A percentile compares a stretch with the other conserved stretches of the same genome.
phyloP scores from a whole-genome alignment of 2,797 vertebrate species.

The Sternarchorhynchus goeldii region DNA sequence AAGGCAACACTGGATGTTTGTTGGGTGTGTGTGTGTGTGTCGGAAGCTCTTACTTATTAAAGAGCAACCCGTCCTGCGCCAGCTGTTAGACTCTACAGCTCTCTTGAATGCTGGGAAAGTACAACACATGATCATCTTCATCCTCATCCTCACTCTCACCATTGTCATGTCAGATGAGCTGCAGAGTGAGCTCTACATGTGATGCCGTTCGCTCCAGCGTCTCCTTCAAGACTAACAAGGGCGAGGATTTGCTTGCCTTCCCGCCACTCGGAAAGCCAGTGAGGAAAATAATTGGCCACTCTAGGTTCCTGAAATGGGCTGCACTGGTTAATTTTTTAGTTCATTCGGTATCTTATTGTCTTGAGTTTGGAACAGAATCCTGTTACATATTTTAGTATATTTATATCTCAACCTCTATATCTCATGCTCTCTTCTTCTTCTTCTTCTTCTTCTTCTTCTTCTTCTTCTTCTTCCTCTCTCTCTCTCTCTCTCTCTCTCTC shows the following conservation, averaged over 20 bases:
- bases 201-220: constrained; percentile 22
- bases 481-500: constrained; percentile 3
- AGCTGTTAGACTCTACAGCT: constrained; percentile 61
- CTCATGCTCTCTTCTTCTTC: not conserved
- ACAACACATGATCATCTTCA: constrained; percentile 36
- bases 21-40: constrained; percentile 8
- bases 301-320: constrained; percentile 15
- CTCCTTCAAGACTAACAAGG: constrained; percentile 35
- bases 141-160: constrained; percentile 26
- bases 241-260: constrained; percentile 17
- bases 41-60: constrained; percentile 60
- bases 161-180: constrained; percentile 66
- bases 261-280: constrained; percentile 3
- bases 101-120: constrained; percentile 64
- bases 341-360: constrained; percentile 29
- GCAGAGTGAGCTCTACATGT: constrained; percentile 54
- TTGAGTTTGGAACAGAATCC: not conserved
- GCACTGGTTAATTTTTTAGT: constrained; percentile 12
- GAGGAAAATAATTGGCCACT: constrained; percentile 27
- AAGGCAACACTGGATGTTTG: constrained; percentile 66
- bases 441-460: constrained; percentile 1
- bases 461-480: not conserved
- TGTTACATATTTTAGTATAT: constrained; percentile 18
- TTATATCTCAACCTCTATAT: constrained; percentile 27
- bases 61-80: constrained; percentile 40